A percentile compares a stretch with the other conserved stretches of the same genome.
Evolutionary conservation across 2,797 vertebrate genomes (phyloP).

Genomic region (Discoglossus pictus): DNA sequence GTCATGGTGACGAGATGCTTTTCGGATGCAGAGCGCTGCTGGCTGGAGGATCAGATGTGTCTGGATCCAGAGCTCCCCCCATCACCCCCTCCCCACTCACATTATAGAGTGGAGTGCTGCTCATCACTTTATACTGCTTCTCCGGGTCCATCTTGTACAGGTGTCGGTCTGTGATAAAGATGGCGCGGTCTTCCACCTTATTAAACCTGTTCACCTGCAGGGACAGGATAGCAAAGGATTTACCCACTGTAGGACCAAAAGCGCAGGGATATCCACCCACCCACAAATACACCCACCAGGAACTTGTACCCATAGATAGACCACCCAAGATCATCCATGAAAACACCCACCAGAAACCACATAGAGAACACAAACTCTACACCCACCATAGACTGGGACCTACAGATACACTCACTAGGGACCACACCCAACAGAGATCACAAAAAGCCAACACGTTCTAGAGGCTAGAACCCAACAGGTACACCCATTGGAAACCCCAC

Average conservation of each 20-base stretch:
- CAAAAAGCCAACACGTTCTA: no score
- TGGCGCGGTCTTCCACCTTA: constrained; percentile 88
- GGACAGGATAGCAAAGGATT: background rate
- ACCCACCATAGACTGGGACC: no score
- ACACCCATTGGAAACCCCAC: no score
- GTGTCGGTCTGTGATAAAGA: constrained; percentile 95
- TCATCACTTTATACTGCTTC: constrained; percentile 96
- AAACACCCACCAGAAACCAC: no score
- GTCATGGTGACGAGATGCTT: constrained; percentile 71
- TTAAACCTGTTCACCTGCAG: constrained; percentile 92
- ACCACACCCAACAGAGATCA: no score
- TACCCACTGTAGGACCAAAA: background rate
- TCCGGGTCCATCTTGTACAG: constrained; percentile 97
- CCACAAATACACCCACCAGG: background rate
- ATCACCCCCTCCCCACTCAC: constrained; percentile 66
- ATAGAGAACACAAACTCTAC: no score
- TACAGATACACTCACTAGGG: no score
- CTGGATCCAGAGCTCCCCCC: background rate
- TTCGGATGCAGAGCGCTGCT: constrained; percentile 45
- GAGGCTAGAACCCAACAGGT: no score
- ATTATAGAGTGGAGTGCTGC: constrained; percentile 93
- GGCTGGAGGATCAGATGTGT: constrained; percentile 19
- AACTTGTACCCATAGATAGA: background rate
- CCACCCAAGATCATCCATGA: no score
- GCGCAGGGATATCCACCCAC: background rate